phyloP scores from a whole-genome alignment of 2,797 vertebrate genomes.

The Meda fulgida region DNA sequence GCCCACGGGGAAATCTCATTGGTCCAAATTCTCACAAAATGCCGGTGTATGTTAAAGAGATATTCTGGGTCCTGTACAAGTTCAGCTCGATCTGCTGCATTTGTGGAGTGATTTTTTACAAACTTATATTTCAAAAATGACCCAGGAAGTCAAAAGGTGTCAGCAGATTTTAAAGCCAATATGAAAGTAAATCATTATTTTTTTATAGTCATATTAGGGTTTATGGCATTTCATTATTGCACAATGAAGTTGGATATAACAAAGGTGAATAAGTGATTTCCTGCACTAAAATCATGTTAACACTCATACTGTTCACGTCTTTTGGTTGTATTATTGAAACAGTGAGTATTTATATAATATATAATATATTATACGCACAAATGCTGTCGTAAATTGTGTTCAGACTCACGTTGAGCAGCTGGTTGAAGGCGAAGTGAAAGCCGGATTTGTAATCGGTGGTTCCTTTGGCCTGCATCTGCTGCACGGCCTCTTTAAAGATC shows the following conservation, averaged over 20 bases:
- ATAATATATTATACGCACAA: background rate
- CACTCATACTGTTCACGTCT: background rate
- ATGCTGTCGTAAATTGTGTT: background rate
- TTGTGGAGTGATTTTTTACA: background rate
- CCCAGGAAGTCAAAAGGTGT: background rate
- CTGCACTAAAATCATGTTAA: background rate
- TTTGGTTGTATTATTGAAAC: background rate
- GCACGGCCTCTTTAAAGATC: slow-evolving; percentile 95
- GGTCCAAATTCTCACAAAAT: background rate
- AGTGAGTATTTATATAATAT: background rate
- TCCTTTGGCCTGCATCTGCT: slow-evolving; percentile 96
- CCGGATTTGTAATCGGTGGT: slow-evolving; percentile 98
- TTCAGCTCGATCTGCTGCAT: background rate
- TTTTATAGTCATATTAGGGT: background rate
- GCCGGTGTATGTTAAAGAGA: background rate
- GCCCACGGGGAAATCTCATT: background rate
- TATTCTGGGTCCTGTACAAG: background rate
- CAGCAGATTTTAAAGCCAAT: background rate
- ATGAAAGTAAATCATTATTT: background rate
- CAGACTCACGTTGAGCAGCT: slow-evolving; percentile 91
- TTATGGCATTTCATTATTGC: background rate
- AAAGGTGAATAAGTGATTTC: background rate
- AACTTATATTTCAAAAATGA: background rate
- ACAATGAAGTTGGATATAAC: background rate
- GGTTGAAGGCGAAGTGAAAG: slow-evolving; percentile 97